Base-by-base conservation (phyloP, 1,140 invertebrate species). In the Penaeus chinensis region DNA sequence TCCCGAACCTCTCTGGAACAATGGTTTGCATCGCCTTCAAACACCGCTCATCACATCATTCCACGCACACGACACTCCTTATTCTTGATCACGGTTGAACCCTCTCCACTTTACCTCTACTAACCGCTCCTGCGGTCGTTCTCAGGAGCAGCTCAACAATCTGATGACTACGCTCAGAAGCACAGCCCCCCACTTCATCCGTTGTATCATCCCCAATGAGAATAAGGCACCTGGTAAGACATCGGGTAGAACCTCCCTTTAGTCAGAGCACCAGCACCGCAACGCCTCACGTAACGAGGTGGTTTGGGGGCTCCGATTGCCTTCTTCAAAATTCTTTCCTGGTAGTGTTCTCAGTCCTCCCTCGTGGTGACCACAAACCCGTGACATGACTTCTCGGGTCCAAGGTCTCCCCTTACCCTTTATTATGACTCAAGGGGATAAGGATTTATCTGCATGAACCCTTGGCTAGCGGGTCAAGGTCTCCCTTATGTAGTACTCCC, bases 161-260 rank as follows among this genome's bases (percentile, higher is more conserved):
- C 89, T 94, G 91, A 94, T 94, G 94, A 92, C 92, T 84, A 94
- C 93, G 81, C 91, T 94, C 90, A 92, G 93, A 90, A 93, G 92
- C 88, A 95, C 94, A 76, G 93, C 94, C 90, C 94, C 94, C 62
- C 94, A 95, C 91, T 95, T 95, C 91, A 94, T 95, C 87, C 93
- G 94, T 91, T 95, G 94, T 92, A 95, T 95, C 91, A 95, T 95
- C 91, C 94, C 94, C 90, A 95, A 95, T 91, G 94, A 95, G 91
- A 92, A 93, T 90, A 95, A 95, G 91, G 91, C 92, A 83, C 91
- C 93, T 91, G 92, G 92, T 91, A 90, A 77, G 90, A 78, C 54
- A 11, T 82, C 60, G 63, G 24, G 24, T 54, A 82, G 65, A 82
- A 16, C 81, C 8, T n/a, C 18, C n/a, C 5, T 32, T 37, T 32